Base-by-base conservation (phyloP, 2,113 vertebrate species). In the Gymnogyps californianus region DNA sequence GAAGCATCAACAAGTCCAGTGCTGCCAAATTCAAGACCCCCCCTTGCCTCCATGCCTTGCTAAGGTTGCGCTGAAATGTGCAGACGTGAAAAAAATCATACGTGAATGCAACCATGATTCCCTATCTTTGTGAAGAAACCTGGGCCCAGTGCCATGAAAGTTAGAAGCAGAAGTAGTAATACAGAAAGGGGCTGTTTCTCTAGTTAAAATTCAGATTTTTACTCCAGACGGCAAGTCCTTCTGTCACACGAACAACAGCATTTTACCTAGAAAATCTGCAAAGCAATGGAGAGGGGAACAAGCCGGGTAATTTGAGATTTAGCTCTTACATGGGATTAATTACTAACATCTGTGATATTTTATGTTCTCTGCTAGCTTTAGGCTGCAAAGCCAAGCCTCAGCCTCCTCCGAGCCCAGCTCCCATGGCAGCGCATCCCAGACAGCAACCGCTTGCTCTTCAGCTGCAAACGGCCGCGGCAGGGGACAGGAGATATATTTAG, bases 191-290 rank as follows among this genome's bases (percentile, higher is more conserved):
- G 16, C 20, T 59, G 47, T 40, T 85, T 38, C 46, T 66, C 32
- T 24, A 64, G 47, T 44, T 52, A 71, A 64, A 87, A 67, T 47
- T 62, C 20, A 32, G 32, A 24, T 22, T 76, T 84, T 64, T 19
- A 44, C 28, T 59, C 34, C 34, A 66, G 36, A 44, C 8, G 3
- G 38, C 38, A 44, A 83, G 49, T n/a, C 54, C 49, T 65, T 44
- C 62, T 61, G 24, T 40, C 22, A 10, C 38, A 70, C 0, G 8
- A 59, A 69, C 13, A 4, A 3, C 0, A 0, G 32, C 32, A 40
- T 66, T 86, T 75, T 75, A 81, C 34, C 29, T 59, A 67, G 46
- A 83, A 91, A 87, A 47, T 25, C 49, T 47, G 58, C 47, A 61
- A 47, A 78, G 47, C 49, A 47, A 21, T 2, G 1, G 62, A n/a